Evolutionary conservation across 1,140 invertebrate species (phyloP), one percentile per base, ranked within the genome.

Genomic region (Saccostrea echinata): DNA sequence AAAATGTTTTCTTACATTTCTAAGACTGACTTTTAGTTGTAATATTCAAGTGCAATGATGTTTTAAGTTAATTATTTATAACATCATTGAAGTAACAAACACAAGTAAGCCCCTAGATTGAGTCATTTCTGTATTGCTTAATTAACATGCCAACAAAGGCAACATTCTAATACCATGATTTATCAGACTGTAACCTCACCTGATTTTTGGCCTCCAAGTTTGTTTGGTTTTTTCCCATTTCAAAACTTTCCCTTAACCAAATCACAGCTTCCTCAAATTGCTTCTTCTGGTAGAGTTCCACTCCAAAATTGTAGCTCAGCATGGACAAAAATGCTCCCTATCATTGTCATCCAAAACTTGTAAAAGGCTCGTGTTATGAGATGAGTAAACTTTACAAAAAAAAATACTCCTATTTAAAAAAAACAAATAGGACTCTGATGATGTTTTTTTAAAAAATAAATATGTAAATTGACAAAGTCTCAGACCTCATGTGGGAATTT

Each of bases 231-330:
- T 94, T 93, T 21, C 92, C 92, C 51, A 93, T 87, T 61, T 93
- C 91, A 91, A 91, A 93, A 88, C 93, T 94, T 84, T 93, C 90
- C 87, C 86, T 89, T 16, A 94, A 80, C 93, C 93, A 93, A 0
- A 82, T 76, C 30, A 93, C 88, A 81, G 88, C 84, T 27, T 91
- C 85, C 21, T 92, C 89, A 91, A 88, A 93, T 24, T 84, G 82
- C 18, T 90, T 88, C 18, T 88, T 88, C 64, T 92, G 88, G 85
- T 90, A 93, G 18, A 89, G 82, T 43, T 92, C 92, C n/a, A 94
- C 91, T 51, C 93, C 93, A 90, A 93, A 92, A 85, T 94, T 94
- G 85, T 94, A 93, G 82, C 92, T 92, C 80, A 94, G 84, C 91
- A 92, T 91, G 24, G 92, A 87, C 24, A 94, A 52, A 43, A 89